Percentiles rank a stretch among this genome's conserved stretches.
These are phyloP conservation scores for Acrocephalus arundinaceus DNA, from an alignment of 2,113 vertebrate genomes.

Conservation along the genomic window DNA sequence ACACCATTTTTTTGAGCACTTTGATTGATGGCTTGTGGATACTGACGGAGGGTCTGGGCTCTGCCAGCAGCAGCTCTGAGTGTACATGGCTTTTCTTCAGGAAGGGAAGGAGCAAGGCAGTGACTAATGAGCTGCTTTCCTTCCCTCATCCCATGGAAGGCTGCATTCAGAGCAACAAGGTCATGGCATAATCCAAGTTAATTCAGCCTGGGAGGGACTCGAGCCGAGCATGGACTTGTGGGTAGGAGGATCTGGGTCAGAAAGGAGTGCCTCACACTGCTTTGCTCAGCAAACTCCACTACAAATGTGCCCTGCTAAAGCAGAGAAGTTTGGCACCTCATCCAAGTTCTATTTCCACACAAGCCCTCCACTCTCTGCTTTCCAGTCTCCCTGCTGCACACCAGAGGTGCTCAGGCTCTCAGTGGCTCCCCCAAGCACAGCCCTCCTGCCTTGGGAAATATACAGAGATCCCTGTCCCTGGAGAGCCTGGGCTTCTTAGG, in stretches of 20 bases:
- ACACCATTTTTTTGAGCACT: not conserved
- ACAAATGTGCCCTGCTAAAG: not conserved
- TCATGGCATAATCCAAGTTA: not conserved
- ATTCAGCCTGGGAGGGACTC: not conserved
- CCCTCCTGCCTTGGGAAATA: not conserved
- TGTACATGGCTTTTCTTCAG: not conserved
- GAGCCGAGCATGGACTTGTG: not conserved
- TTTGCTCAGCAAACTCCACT: not conserved
- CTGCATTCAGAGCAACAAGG: not conserved
- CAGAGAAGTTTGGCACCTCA: not conserved
- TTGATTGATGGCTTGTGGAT: not conserved
- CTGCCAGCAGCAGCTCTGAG: not conserved
- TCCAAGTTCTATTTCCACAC: not conserved
- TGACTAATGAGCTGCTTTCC: not conserved
- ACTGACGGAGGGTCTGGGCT: not conserved
- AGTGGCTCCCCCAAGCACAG: not conserved
- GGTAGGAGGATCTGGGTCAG: not conserved
- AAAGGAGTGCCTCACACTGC: not conserved
- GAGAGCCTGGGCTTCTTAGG: not conserved
- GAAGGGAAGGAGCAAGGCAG: not conserved
- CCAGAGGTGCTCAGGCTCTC: accelerated
- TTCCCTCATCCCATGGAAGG: not conserved
- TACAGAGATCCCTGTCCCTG: not conserved
- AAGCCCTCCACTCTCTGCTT: not conserved
- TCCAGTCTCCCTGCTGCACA: not conserved